Evolutionary conservation across 2,888 invertebrate species (phyloP).

Genomic region (Leptinotarsa juncta): DNA sequence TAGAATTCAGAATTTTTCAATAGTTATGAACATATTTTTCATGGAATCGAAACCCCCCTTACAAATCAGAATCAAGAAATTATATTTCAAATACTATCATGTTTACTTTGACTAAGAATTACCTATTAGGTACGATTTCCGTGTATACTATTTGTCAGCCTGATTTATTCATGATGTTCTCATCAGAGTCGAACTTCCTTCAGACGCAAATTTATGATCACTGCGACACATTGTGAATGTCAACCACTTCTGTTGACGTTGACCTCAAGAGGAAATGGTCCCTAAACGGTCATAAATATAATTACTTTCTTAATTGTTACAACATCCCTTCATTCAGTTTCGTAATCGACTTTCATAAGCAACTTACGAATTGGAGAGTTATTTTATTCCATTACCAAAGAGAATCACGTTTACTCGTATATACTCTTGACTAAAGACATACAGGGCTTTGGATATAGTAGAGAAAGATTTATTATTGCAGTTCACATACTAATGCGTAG

Average conservation of each 20-base stretch:
- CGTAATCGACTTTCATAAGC: constrained; percentile 10
- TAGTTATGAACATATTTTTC: too few relatives aligned
- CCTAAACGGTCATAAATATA: constrained; percentile 3
- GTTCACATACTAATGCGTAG: too few relatives aligned
- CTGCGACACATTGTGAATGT: constrained; percentile 2
- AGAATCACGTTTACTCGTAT: background rate
- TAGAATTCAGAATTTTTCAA: too few relatives aligned
- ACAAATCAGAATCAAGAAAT: too few relatives aligned
- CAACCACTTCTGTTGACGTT: constrained; percentile 1
- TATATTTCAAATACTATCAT: too few relatives aligned
- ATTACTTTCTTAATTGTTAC: background rate
- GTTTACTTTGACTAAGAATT: too few relatives aligned
- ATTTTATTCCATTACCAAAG: background rate
- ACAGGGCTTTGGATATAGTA: too few relatives aligned
- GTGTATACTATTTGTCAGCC: too few relatives aligned
- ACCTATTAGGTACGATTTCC: too few relatives aligned
- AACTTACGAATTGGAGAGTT: background rate
- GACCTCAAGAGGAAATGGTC: background rate
- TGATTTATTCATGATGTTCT: background rate
- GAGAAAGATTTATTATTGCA: too few relatives aligned
- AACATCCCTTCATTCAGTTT: constrained; percentile 14
- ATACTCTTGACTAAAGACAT: too few relatives aligned
- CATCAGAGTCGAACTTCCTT: constrained; percentile 7
- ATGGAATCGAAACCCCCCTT: too few relatives aligned
- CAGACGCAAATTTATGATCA: background rate